A percentile compares a stretch with the other conserved stretches of the same genome.
Conservation (phyloP, 1,140 invertebrate species). For the Eupristina koningsbergeri region DNA sequence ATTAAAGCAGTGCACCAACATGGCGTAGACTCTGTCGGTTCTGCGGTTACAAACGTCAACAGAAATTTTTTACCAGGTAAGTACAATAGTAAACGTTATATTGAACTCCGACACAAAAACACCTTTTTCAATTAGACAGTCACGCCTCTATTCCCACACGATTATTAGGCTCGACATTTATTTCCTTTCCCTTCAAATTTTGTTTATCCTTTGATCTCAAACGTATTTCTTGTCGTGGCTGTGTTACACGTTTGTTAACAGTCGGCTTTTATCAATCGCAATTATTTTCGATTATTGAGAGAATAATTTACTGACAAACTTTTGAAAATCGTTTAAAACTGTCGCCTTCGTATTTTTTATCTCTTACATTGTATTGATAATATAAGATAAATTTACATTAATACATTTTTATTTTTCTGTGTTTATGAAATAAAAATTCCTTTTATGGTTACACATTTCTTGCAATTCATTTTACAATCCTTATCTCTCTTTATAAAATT, state of each 20-base stretch:
- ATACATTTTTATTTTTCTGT: neutral
- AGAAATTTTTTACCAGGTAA: neutral
- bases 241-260: neutral
- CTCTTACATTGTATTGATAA: neutral
- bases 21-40: neutral
- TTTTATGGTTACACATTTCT: no score
- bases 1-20: neutral
- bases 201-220: neutral
- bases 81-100: neutral
- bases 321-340: neutral
- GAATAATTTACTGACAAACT: neutral
- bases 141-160: no score
- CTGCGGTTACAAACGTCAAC: neutral
- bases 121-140: neutral
- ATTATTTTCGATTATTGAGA: neutral
- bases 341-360: neutral
- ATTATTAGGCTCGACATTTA: neutral
- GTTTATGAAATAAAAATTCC: neutral
- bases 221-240: neutral
- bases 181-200: neutral
- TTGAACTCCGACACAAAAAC: neutral
- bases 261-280: neutral
- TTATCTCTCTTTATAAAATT: no score
- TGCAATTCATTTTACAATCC: no score
- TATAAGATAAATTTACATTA: no score